phyloP scores from a whole-genome alignment of 2,797 vertebrate species.

The Denticeps clupeoides region DNA sequence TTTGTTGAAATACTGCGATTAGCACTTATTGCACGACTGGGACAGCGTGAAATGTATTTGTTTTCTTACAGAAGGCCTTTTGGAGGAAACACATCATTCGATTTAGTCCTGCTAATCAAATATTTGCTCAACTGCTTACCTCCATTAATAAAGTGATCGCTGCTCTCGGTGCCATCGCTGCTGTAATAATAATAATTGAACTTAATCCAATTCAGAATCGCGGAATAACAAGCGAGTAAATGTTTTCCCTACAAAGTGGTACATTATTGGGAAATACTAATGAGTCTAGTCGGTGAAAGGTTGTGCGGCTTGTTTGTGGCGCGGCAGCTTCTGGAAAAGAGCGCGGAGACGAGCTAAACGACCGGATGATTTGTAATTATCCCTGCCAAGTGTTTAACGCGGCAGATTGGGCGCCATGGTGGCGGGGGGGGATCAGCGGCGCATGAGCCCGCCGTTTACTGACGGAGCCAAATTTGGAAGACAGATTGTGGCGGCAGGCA shows the following conservation, averaged over 20 bases:
- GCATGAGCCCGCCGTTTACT: constrained; percentile 28
- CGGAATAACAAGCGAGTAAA: not conserved
- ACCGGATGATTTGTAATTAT: constrained; percentile 29
- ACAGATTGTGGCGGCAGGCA: constrained; percentile 31
- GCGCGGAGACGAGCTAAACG: constrained; percentile 15
- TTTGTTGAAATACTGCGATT: too few relatives aligned
- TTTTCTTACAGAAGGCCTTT: too few relatives aligned
- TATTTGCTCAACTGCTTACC: too few relatives aligned
- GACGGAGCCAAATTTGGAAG: constrained; percentile 30
- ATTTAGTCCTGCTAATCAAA: too few relatives aligned
- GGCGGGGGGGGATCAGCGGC: constrained; percentile 14
- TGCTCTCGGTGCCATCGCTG: too few relatives aligned
- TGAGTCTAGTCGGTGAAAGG: constrained; percentile 21
- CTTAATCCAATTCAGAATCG: not conserved
- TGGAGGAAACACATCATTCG: too few relatives aligned
- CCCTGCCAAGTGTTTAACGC: constrained; percentile 31
- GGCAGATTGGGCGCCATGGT: constrained; percentile 29
- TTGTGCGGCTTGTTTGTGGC: constrained; percentile 29
- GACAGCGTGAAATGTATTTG: too few relatives aligned
- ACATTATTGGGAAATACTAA: constrained; percentile 15
- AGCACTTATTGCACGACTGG: too few relatives aligned
- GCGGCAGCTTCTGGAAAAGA: constrained; percentile 15
- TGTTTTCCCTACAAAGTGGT: constrained; percentile 6
- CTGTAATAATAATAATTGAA: too few relatives aligned
- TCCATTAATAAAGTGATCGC: too few relatives aligned